These are phyloP conservation scores for Poeciliopsis turrubarensis DNA, from an alignment of 2,113 vertebrate species.

Conservation along the genomic window DNA sequence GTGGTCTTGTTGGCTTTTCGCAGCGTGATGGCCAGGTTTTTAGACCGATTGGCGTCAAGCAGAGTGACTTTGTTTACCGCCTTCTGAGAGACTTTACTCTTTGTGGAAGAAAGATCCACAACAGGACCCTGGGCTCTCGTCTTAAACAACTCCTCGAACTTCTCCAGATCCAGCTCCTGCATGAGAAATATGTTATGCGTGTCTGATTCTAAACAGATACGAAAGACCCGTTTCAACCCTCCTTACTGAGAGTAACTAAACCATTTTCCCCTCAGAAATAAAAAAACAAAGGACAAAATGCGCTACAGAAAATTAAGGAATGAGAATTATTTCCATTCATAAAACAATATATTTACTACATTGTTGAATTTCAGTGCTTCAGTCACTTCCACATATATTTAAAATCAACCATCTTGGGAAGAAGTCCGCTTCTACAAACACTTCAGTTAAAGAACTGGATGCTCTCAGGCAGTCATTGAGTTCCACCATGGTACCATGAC, in stretches of 20 bases:
- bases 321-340: too few relatives aligned
- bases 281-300: too few relatives aligned
- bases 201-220: background rate
- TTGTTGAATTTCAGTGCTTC: too few relatives aligned
- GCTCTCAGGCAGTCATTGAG: too few relatives aligned
- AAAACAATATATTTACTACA: too few relatives aligned
- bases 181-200: conserved; percentile 1
- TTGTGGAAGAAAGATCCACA: conserved; percentile 87
- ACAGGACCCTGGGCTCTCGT: conserved; percentile 94
- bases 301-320: too few relatives aligned
- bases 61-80: conserved; percentile 88
- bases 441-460: too few relatives aligned
- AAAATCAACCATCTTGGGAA: too few relatives aligned
- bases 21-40: conserved; percentile 96
- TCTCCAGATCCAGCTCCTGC: conserved; percentile 93
- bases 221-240: background rate
- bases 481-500: too few relatives aligned
- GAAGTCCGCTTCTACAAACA: too few relatives aligned
- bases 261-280: background rate
- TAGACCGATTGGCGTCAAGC: conserved; percentile 93
- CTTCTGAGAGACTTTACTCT: conserved; percentile 90
- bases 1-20: conserved; percentile 89
- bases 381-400: too few relatives aligned
- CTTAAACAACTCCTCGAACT: conserved; percentile 97
- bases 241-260: background rate